Base-by-base conservation (phyloP, 2,797 vertebrate genomes). In the Bufotes viridis region DNA sequence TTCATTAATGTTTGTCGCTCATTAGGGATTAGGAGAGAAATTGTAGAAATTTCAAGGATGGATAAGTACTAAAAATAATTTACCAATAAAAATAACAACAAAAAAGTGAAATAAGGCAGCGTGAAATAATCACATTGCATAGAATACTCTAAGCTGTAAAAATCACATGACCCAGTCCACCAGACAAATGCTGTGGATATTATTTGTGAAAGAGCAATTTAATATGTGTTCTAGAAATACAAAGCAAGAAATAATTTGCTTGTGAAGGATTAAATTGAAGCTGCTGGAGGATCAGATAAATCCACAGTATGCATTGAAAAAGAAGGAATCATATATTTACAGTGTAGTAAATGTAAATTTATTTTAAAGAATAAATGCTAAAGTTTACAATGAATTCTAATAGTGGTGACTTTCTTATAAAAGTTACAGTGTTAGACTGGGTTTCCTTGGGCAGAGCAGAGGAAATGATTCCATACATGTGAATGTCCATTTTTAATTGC, bases 251-350 rank as follows among this genome's bases (percentile, higher is more conserved):
- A 85, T 78, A 85, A 85, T 85, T 85, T 85, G 84, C 58, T 63
- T 63, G 84, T 78, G 84, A 78, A 85, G 75, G 84, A 78, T 85
- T 85, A 85, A 85, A 85, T 55, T 85, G 84, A 85, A 85, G 84
- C 84, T 85, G 74, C 84, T 67, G 58, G 42, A 78, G 84, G 74
- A 85, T 85, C 84, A 85, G 84, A 85, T 85, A 85, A 85, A 85
- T 85, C 84, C 84, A 65, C 74, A 53, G 9, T 63, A 67, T 17
- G 75, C 17, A 24, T 6, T 51, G 72, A 18, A 85, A 78, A 55
- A 67, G 72, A 63, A 85, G 55, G 49, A 81, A 55, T 17, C 74
- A 22, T 26, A 85, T 49, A 76, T 84, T 67, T 49, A 26, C 60
- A 13, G 20, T 60, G 74, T 78, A 53, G 58, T 29, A 67, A 61